Evolutionary conservation across 1,140 invertebrate genomes (phyloP), one percentile per base, ranked within the genome.

Genomic region (Drosophila insularis): DNA sequence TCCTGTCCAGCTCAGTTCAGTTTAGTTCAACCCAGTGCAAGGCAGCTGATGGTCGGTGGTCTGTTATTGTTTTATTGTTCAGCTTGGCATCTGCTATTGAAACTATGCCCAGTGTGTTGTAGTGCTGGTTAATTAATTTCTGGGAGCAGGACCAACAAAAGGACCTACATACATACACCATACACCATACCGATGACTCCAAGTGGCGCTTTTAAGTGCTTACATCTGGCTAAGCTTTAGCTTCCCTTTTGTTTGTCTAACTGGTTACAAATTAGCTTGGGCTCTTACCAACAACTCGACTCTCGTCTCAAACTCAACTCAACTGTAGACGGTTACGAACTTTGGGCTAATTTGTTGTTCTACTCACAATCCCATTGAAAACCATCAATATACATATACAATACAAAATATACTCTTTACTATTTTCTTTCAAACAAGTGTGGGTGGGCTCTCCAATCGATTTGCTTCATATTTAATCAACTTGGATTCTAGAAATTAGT

Each of bases 61-160:
- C 56, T 71, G 76, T 89, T 89, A 87, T 87, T 87, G 82, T 87
- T 87, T 87, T 87, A 89, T 87, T 89, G 84, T 87, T 72, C 55
- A 68, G 43, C 55, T 32, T 17, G 8, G 43, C 66, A 40, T 53
- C 31, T 40, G 50, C 62, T 50, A 63, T 71, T 71, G 64, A 69
- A 70, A 69, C 64, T 69, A 68, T 61, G 71, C 67, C 59, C 65
- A 59, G 64, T 80, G 72, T 50, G 43, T 50, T 50, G 43, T 77
- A 78, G 74, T 81, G 79, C 69, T 87, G 84, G 82, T 87, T 87
- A 87, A 87, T 87, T 87, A 87, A 87, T 87, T 87, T 87, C 82
- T 82, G 79, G 79, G 66, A 74, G 84, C 72, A 50, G 8, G 80
- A 67, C 67, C 81, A 81, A 87, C 81, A 87, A 86, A 87, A 72